These are phyloP conservation scores for Drosophila antonietae DNA, from an alignment of 2,888 invertebrate genomes.

Conservation along the genomic window DNA sequence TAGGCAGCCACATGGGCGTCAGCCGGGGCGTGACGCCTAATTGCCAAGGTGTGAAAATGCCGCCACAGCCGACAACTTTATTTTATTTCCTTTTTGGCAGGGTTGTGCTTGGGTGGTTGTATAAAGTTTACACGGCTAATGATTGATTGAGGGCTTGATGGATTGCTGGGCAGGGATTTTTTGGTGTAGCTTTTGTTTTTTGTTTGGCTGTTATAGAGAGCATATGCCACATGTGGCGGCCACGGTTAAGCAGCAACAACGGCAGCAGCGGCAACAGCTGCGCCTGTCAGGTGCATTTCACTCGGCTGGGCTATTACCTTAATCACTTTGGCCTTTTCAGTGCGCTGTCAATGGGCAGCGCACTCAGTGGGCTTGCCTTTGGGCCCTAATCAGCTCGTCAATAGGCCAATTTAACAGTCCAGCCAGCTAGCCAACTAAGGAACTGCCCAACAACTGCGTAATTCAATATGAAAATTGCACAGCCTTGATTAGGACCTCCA, in stretches of 20 bases:
- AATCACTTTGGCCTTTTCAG: conserved; percentile 76
- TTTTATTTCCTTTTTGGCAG: too few species aligned
- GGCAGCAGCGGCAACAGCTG: conserved; percentile 78
- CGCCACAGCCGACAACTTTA: conserved; percentile 3
- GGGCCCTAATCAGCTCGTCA: conserved; percentile 31
- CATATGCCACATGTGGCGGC: conserved; percentile 36
- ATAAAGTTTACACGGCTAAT: conserved; percentile 64
- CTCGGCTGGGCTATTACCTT: conserved; percentile 65
- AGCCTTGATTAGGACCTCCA: conserved; percentile 13
- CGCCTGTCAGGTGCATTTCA: conserved; percentile 76
- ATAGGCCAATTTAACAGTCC: conserved; percentile 31
- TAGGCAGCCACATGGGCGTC: conserved; percentile 52
- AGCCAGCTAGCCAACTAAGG: conserved; percentile 15
- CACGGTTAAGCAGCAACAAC: conserved; percentile 7
- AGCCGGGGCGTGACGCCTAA: conserved; percentile 49
- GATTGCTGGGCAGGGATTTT: conserved; percentile 53
- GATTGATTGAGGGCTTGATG: conserved; percentile 76
- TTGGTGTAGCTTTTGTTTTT: not conserved
- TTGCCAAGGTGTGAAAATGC: conserved; percentile 75
- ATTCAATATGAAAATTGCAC: conserved; percentile 51
- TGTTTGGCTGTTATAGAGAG: conserved; percentile 5
- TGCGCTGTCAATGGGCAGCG: conserved; percentile 51
- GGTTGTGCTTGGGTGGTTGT: conserved; percentile 2
- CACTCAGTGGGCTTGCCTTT: conserved; percentile 34
- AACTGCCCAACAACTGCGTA: conserved; percentile 41